phyloP scores from a whole-genome alignment of 1,140 invertebrate species.

The Nymphalis io region DNA sequence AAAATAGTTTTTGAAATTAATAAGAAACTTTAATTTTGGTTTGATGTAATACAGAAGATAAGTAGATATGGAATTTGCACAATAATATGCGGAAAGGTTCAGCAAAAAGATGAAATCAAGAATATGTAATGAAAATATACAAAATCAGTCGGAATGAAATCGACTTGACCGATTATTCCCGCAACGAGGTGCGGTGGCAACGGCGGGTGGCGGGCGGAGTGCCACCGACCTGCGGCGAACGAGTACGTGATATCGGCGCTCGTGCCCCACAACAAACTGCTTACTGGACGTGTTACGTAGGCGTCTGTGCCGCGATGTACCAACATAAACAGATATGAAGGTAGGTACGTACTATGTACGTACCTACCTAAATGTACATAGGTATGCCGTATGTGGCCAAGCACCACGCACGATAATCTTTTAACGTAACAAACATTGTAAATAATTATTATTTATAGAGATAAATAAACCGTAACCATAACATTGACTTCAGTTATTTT shows the following conservation, averaged over 20 bases:
- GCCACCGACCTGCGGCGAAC: conserved; percentile 76
- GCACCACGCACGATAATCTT: conserved; percentile 52
- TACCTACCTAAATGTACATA: conserved; percentile 51
- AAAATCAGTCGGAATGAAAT: conserved; percentile 50
- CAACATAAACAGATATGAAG: conserved; percentile 68
- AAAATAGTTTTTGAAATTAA: conserved; percentile 6
- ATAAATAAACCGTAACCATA: background rate
- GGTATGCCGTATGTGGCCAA: conserved; percentile 34
- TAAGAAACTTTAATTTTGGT: background rate
- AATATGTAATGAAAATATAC: conserved; percentile 38
- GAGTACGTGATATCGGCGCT: conserved; percentile 78
- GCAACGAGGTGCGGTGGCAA: conserved; percentile 74
- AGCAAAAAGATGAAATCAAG: conserved; percentile 19
- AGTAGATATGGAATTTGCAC: conserved; percentile 6
- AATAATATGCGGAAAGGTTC: background rate
- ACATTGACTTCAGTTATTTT: background rate
- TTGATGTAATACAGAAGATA: background rate
- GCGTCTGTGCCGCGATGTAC: conserved; percentile 72
- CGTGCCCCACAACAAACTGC: conserved; percentile 80
- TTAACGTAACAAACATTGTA: conserved; percentile 33
- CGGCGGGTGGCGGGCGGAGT: conserved; percentile 70
- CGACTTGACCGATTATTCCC: conserved; percentile 75
- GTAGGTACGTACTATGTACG: conserved; percentile 45
- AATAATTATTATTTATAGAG: conserved; percentile 2
- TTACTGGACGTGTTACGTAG: conserved; percentile 80